Percentiles rank a stretch among this genome's conserved stretches.
Evolutionary conservation across 2,797 vertebrate genomes (phyloP).

Genomic region (Smutsia gigantea): DNA sequence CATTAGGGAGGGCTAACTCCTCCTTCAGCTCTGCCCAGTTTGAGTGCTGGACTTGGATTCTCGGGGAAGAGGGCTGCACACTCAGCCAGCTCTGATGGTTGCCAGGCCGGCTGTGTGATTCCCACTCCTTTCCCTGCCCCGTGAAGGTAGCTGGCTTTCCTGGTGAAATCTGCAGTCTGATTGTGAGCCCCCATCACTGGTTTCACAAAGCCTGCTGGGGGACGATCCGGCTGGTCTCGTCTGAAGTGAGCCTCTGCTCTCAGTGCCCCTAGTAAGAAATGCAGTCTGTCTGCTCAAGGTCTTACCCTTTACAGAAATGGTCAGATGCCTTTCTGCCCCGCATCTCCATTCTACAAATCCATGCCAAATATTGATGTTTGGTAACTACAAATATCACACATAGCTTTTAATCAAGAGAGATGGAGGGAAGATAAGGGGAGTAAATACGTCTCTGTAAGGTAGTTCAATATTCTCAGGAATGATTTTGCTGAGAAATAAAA

Average conservation of each 20-base stretch:
- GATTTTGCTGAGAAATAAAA: constrained; percentile 82
- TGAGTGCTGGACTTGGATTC: not conserved
- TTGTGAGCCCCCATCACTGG: not conserved
- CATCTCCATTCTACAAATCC: constrained; percentile 70
- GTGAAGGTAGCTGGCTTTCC: not conserved
- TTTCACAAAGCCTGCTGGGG: not conserved
- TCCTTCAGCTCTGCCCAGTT: not conserved
- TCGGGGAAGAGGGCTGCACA: not conserved
- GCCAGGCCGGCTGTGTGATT: not conserved
- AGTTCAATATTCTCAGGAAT: constrained; percentile 78
- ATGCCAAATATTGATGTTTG: constrained; percentile 83
- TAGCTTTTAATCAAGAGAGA: constrained; percentile 83
- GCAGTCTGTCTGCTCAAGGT: constrained; percentile 60
- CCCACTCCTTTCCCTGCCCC: not conserved
- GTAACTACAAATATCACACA: constrained; percentile 81
- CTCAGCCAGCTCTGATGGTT: too few relatives aligned
- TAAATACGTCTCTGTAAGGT: constrained; percentile 75
- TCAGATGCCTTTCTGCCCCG: constrained; percentile 25
- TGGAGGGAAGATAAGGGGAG: constrained; percentile 67
- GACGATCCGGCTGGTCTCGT: not conserved
- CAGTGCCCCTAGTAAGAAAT: constrained; percentile 52
- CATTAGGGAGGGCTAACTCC: not conserved
- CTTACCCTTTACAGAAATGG: constrained; percentile 63
- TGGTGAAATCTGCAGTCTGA: not conserved
- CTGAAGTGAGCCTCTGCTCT: not conserved